Conservation (phyloP, 2,113 vertebrate genomes). For the Amazona guildingii region DNA sequence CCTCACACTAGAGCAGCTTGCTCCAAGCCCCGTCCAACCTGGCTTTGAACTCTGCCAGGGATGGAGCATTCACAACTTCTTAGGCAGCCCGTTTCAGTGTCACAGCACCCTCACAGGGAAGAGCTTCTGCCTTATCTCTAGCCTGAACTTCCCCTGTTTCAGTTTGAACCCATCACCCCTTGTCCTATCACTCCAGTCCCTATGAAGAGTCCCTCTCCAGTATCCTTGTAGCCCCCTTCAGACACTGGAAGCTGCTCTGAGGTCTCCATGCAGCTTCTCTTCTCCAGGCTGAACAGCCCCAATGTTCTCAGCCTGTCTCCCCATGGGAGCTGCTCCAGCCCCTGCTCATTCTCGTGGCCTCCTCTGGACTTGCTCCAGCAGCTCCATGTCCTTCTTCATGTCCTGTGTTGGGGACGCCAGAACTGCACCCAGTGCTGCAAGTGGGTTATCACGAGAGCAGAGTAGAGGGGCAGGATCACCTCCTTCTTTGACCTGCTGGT, state of each 20-base stretch:
- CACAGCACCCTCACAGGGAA: too few relatives aligned
- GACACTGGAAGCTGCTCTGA: neutral
- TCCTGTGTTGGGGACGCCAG: neutral
- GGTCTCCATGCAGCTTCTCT: neutral
- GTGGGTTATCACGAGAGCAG: neutral
- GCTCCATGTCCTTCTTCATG: neutral
- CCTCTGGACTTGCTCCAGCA: neutral
- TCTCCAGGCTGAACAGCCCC: neutral
- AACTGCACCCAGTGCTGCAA: neutral
- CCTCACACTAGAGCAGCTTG: neutral
- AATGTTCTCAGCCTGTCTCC: neutral
- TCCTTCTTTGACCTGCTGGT: neutral
- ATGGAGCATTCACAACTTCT: neutral
- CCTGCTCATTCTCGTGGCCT: accelerated
- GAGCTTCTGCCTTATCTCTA: too few relatives aligned
- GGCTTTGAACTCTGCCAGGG: neutral
- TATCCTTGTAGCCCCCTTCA: neutral
- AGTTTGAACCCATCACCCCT: too few relatives aligned
- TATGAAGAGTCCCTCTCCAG: too few relatives aligned
- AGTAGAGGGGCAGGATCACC: neutral
- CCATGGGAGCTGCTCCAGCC: accelerated
- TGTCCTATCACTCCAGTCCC: neutral
- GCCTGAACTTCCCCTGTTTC: too few relatives aligned
- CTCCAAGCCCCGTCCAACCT: neutral
- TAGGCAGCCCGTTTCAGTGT: neutral